Base-by-base conservation (phyloP, 2,797 vertebrate genomes). In the Oryzias dopingdopingensis region DNA sequence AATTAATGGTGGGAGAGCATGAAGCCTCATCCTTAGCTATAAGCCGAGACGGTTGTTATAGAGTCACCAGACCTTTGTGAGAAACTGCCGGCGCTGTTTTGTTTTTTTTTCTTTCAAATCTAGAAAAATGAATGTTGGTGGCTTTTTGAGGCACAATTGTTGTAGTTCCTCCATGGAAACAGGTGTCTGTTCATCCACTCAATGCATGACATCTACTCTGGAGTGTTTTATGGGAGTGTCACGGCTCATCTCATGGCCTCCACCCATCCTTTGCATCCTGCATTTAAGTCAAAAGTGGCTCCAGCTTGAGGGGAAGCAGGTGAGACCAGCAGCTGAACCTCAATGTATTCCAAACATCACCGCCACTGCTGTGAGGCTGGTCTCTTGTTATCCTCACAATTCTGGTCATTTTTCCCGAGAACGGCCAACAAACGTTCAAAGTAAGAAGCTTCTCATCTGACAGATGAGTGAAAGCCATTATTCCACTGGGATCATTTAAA, bases 321-420 rank as follows among this genome's bases (percentile, higher is more conserved):
- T 74, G 73, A 84, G 56, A 57, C 17, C 52, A 60, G 51, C 42
- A 46, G 55, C 70, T 60, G 68, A 71, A 67, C 60, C 63, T 57
- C 69, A 82, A 65, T 74, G 61, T 59, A 37, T 62, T 62, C 68
- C 68, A 70, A 67, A 71, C 59, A 74, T 72, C 59, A 49, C 42
- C 50, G 62, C 67, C 56, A 42, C 62, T 22, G 20, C 65, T 52
- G 47, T 65, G 52, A 62, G 72, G 62, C 65, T 70, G 56, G 60
- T 52, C 72, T 54, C 71, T 84, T 73, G 10, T 71, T 64, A 69
- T 20, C 43, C 62, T 54, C 50, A 56, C 52, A 55, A 52, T 24
- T 72, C 53, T 14, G 40, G 59, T 20, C 57, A 49, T 58, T 76
- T 75, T 68, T 65, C 51, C 66, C 54, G n/a, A 37, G 40, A 59